phyloP scores from a whole-genome alignment of 2,797 vertebrate genomes.

The Myotis vivesi region DNA sequence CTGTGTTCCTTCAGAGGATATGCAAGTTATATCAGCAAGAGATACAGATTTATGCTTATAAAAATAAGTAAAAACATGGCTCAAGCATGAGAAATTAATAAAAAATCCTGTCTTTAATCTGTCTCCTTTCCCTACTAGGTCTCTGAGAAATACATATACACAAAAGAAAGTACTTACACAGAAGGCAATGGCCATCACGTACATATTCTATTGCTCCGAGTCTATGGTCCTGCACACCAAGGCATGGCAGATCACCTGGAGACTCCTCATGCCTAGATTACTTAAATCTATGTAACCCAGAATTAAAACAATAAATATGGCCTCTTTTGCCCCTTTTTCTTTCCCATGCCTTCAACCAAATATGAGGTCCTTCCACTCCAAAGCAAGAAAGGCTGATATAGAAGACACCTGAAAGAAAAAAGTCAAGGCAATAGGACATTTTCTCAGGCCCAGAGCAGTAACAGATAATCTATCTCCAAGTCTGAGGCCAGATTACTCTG shows the following conservation, averaged over 20 bases:
- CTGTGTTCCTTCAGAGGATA: background rate
- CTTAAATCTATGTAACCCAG: background rate
- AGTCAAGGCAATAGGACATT: background rate
- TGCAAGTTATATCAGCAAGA: conserved; percentile 18
- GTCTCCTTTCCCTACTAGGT: background rate
- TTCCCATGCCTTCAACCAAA: background rate
- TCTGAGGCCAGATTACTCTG: background rate
- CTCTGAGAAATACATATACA: background rate
- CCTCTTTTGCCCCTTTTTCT: background rate
- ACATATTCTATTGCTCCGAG: background rate
- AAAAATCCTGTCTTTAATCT: conserved; percentile 17
- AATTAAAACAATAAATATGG: background rate
- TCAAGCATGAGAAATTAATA: background rate
- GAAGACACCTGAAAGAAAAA: background rate
- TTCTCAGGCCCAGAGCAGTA: background rate
- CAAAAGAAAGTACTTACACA: background rate
- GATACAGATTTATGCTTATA: background rate
- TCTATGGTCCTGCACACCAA: background rate
- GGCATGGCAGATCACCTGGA: background rate
- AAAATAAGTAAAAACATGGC: background rate
- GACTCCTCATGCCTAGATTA: background rate
- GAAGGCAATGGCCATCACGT: background rate
- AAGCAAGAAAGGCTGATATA: background rate
- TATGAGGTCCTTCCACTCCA: background rate
- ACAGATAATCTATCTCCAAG: background rate